Evolutionary conservation across 2,888 invertebrate species (phyloP), one percentile per base, ranked within the genome.

Genomic region (Trachelus troglodyta): DNA sequence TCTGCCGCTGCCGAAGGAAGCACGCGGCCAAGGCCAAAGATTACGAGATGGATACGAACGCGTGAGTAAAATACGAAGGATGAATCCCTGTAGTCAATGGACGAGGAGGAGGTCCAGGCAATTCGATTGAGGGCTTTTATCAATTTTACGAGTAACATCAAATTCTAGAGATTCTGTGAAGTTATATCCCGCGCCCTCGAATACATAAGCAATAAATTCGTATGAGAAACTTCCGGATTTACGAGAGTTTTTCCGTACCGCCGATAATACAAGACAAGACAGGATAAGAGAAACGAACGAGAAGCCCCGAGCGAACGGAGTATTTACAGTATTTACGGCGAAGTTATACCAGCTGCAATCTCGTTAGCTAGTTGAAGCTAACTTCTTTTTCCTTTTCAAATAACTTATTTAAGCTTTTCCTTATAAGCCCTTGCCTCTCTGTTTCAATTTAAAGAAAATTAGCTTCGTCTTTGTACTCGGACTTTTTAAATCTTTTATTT

Each of bases 1-100:
- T 97, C 93, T 97, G 97, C 89, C 95, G 96, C 80, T 96, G 97
- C 92, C 96, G 96, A 87, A 94, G 96, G 80, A 96, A 96, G 91
- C 97, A 97, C 91, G 95, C 96, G 83, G 93, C 93, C 81, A 95
- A 95, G 85, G 94, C 96, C 37, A 98, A 98, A 92, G 97, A 97
- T 91, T 97, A 97, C 91, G 97, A 97, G 92, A 96, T 97, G 96
- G 97, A 97, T 89, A 95, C 96, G 0, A 92, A 92, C 83, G 90
- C 92, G 92, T 92, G 89, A 92, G 92, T 91, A 2, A 56, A 56
- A 56, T 56, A 6, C 23, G 23, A 23, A 23, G 23, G 56, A 56
- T 9, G 23, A 23, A 0, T 56, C 23, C 23, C 6, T 23, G 23
- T 56, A 56, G 2, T 56, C 23, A 23, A 56, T 56, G 23, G 23